Evolutionary conservation across 2,797 vertebrate genomes (phyloP), one percentile per base, ranked within the genome.

Genomic region (Aphelocoma californica): DNA sequence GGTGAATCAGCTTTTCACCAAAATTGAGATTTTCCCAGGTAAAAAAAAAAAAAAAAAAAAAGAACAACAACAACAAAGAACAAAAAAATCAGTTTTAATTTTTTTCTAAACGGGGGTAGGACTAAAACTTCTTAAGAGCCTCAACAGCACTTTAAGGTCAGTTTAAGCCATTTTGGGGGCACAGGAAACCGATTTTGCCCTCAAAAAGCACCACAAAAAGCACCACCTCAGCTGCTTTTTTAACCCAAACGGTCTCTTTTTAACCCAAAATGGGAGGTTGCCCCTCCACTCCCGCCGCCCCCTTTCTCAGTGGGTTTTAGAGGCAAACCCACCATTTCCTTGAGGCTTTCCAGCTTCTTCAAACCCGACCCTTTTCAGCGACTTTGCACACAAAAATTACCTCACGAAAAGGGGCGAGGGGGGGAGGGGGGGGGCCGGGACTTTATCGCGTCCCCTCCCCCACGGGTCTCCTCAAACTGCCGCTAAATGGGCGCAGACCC

Each of bases 71-170:
- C 1, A 17, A 25, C 34, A 34, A 1, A 4, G 2, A 36, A 36
- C 6, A 7, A 18, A 44, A 12, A 5, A 5, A 34, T 3, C 9
- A 34, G 4, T 0, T 64, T 73, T 8, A 2, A 1, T 0, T 12
- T 10, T 7, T 51, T 21, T 14, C 9, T 45, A 20, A 10, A 7
- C 2, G 7, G 1, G 2, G 6, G 8, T 5, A 24, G 7, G 28
- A n/a, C 10, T n/a, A 24, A 4, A 17, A 14, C 1, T 32, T 28
- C 7, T 14, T 0, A 24, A 44, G 12, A 16, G 2, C 6, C 7
- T 15, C 4, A 24, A 17, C 4, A 60, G 2, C 12, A 38, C 7
- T 24, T 65, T 11, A 14, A 17, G 28, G 16, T 50, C 28, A 28
- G 0, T 44, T 64, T 32, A 13, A 79, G 4, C 18, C 12, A 20